Evolutionary conservation across 2,888 invertebrate genomes (phyloP).

Genomic region (Callimorpha dominula): DNA sequence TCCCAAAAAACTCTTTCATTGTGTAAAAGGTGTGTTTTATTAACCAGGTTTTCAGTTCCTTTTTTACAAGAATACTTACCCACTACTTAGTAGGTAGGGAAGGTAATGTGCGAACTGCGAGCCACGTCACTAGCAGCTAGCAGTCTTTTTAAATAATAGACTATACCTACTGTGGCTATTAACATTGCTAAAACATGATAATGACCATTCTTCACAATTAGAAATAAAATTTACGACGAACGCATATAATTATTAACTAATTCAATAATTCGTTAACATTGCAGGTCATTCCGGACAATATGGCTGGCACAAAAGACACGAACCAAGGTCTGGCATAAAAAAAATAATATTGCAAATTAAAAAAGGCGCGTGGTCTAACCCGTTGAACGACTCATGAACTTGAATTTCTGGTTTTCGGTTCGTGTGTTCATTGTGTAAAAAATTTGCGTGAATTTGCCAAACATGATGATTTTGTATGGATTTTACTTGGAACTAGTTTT

Average conservation of each 20-base stretch:
- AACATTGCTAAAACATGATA: conserved; percentile 38
- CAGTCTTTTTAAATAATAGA: background rate
- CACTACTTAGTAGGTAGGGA: background rate
- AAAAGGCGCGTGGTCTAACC: conserved; percentile 79
- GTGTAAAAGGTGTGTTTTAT: too few species aligned
- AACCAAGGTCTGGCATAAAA: conserved; percentile 63
- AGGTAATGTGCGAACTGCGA: background rate
- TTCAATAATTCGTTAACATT: conserved; percentile 80
- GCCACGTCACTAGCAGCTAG: background rate
- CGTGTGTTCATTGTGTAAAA: conserved; percentile 56
- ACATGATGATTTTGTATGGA: conserved; percentile 75
- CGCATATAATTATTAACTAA: conserved; percentile 76
- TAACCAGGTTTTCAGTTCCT: too few species aligned
- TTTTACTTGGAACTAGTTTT: conserved; percentile 68
- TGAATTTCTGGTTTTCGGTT: conserved; percentile 73
- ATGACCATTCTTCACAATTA: conserved; percentile 35
- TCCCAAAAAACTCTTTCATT: too few species aligned
- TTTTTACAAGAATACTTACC: too few species aligned
- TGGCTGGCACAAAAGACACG: conserved; percentile 59
- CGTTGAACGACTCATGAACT: conserved; percentile 67
- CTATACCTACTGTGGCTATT: conserved; percentile 15
- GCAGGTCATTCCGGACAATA: conserved; percentile 80
- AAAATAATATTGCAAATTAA: conserved; percentile 73
- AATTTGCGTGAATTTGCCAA: conserved; percentile 78
- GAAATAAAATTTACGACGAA: conserved; percentile 61